Percentiles rank a stretch among this genome's conserved stretches.
Conservation (phyloP, 2,888 invertebrate genomes). For the Nesidiocoris tenuis region DNA sequence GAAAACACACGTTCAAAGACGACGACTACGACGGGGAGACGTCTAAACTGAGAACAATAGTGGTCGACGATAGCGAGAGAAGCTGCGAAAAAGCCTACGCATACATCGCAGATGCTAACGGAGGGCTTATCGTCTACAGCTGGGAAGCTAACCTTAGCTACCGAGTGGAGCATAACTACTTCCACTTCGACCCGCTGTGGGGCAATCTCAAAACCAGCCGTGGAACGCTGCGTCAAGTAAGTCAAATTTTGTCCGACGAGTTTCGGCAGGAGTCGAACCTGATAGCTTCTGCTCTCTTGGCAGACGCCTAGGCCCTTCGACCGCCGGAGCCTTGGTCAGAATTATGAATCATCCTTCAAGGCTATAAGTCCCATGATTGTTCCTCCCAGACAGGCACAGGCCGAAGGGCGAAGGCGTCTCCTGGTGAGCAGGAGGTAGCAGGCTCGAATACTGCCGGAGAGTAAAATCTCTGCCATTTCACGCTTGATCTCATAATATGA, state of each 20-base stretch:
- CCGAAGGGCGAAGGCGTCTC: too few relatives aligned
- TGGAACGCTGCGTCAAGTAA: conserved; percentile 8
- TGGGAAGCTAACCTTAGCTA: conserved; percentile 72
- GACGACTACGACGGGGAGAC: conserved; percentile 56
- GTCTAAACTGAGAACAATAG: conserved; percentile 77
- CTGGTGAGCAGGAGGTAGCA: too few relatives aligned
- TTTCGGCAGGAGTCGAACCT: not conserved
- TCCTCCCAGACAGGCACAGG: too few relatives aligned
- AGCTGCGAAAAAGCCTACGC: conserved; percentile 73
- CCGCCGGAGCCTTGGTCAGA: too few relatives aligned
- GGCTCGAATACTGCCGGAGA: too few relatives aligned
- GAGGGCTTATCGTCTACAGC: conserved; percentile 74
- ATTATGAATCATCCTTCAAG: not conserved
- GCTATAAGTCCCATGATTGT: too few relatives aligned
- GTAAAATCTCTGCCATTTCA: too few relatives aligned
- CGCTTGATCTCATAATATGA: too few relatives aligned
- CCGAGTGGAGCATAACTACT: conserved; percentile 73
- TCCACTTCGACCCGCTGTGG: conserved; percentile 67
- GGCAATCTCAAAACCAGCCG: conserved; percentile 52
- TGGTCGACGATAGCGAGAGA: conserved; percentile 69
- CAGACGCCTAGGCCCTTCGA: too few relatives aligned
- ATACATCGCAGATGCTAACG: conserved; percentile 70
- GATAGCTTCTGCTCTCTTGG: too few relatives aligned
- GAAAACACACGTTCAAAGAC: conserved; percentile 69
- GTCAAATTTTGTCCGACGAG: not conserved